These are phyloP conservation scores for Orthosia incerta DNA, from an alignment of 2,888 invertebrate genomes.

Conservation along the genomic window DNA sequence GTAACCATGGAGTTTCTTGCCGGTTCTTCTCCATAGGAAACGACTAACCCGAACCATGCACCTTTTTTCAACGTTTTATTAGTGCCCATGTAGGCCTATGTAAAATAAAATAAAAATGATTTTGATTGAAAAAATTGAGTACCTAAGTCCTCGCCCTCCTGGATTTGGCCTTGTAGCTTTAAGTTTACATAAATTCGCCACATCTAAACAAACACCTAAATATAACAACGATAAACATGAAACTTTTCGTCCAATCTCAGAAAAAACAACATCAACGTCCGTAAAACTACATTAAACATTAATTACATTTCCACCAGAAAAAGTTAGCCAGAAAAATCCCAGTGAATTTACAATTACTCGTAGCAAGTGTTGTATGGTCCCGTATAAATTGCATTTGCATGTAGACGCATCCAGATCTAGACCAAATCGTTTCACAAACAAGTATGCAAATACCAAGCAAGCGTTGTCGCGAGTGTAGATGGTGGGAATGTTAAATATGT, in stretches of 20 bases:
- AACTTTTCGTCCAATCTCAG: conserved; percentile 15
- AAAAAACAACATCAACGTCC: conserved; percentile 29
- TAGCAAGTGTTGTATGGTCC: conserved; percentile 64
- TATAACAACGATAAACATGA: not conserved
- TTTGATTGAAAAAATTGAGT: no score
- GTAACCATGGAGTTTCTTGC: no score
- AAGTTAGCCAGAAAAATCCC: conserved; percentile 50
- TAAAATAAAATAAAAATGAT: no score
- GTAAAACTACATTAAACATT: conserved; percentile 42
- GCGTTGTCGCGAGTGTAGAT: conserved; percentile 82
- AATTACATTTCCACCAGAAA: conserved; percentile 54
- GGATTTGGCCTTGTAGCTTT: conserved; percentile 1
- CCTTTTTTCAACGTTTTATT: no score
- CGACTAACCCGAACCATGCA: no score
- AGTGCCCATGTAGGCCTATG: no score
- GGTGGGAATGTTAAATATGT: conserved; percentile 87
- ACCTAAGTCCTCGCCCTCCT: not conserved
- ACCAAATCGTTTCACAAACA: conserved; percentile 87
- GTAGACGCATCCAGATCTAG: conserved; percentile 81
- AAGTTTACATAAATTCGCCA: conserved; percentile 1
- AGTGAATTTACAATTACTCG: conserved; percentile 64
- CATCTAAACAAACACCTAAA: conserved; percentile 12
- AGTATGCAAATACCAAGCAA: conserved; percentile 86
- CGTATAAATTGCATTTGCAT: conserved; percentile 80
- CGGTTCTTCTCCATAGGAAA: no score